Evolutionary conservation across 2,888 invertebrate genomes (phyloP).

Genomic region (Allacma fusca): DNA sequence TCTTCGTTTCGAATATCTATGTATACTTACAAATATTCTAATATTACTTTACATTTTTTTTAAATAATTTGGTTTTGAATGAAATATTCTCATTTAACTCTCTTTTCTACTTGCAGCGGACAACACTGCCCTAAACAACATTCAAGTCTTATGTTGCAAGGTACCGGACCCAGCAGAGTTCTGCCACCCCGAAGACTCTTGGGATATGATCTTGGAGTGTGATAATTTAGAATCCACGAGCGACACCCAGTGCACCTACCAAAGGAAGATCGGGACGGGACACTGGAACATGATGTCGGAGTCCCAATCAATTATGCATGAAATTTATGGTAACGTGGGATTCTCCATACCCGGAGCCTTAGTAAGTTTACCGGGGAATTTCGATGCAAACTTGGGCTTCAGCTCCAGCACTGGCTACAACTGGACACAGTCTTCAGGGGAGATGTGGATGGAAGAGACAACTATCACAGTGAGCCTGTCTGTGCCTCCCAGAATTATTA

Average conservation of each 20-base stretch:
- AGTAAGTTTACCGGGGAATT: slow-evolving; percentile 42
- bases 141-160: slow-evolving; percentile 54
- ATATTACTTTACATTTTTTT: too few species aligned
- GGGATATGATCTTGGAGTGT: slow-evolving; percentile 57
- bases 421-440: slow-evolving; percentile 52
- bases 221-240: slow-evolving; percentile 52
- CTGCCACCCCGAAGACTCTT: slow-evolving; percentile 51
- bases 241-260: slow-evolving; percentile 53
- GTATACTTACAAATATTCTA: too few species aligned
- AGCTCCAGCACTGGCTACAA: slow-evolving; percentile 51
- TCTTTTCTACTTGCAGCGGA: slow-evolving; percentile 49
- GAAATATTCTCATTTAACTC: too few species aligned
- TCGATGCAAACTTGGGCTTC: slow-evolving; percentile 44
- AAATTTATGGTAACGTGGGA: slow-evolving; percentile 50
- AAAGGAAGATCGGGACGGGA: slow-evolving; percentile 52
- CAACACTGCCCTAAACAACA: slow-evolving; percentile 53
- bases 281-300: slow-evolving; percentile 50
- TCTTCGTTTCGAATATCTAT: too few species aligned
- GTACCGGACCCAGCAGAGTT: slow-evolving; percentile 51
- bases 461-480: slow-evolving; percentile 50
- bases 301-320: slow-evolving; percentile 42
- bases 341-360: slow-evolving; percentile 50
- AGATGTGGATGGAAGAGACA: slow-evolving; percentile 52
- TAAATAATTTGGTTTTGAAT: too few species aligned
- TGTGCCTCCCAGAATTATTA: slow-evolving; percentile 51